Evolutionary conservation across 2,797 vertebrate genomes (phyloP).

Genomic region (Sylvilagus floridanus): DNA sequence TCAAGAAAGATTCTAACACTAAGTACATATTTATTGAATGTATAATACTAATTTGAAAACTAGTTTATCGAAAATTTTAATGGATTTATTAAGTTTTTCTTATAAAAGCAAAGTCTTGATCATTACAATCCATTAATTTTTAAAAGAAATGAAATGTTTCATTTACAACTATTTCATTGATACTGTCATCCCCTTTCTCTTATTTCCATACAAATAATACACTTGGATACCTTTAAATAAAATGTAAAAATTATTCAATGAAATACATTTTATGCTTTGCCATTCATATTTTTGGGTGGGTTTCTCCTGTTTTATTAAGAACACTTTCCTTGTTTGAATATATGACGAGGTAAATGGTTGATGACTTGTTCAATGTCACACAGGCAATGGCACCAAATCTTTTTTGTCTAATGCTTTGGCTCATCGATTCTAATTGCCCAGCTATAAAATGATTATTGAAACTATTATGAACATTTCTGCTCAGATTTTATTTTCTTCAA

Average conservation of each 20-base stretch:
- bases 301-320: background rate
- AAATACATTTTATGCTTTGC: background rate
- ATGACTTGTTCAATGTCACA: background rate
- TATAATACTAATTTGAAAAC: background rate
- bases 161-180: background rate
- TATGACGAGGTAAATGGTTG: background rate
- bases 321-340: background rate
- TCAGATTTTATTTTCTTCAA: constrained; percentile 12
- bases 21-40: background rate
- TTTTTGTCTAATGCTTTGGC: background rate
- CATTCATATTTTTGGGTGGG: background rate
- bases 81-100: background rate
- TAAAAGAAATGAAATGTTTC: background rate
- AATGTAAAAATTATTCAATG: background rate
- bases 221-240: background rate
- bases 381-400: background rate
- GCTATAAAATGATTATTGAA: background rate
- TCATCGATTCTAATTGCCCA: background rate
- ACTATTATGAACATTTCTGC: background rate
- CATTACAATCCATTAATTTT: background rate
- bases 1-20: background rate
- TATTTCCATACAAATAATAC: background rate
- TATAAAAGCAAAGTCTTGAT: background rate
- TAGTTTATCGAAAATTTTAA: constrained; percentile 6
- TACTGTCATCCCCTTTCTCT: background rate